Evolutionary conservation across 2,113 vertebrate genomes (phyloP).

Genomic region (Spermophilus dauricus): DNA sequence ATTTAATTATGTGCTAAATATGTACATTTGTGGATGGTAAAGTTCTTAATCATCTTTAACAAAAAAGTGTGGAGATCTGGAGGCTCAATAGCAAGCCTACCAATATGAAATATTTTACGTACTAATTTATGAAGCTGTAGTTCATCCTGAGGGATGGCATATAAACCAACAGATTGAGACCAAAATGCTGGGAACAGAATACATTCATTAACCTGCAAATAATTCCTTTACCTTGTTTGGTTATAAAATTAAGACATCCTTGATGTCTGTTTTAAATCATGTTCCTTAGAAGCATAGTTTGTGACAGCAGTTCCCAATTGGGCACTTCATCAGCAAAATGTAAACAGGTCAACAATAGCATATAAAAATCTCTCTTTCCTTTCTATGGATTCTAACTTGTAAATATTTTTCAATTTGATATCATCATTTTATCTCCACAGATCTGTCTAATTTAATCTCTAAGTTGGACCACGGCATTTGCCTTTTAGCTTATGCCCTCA

Average conservation of each 20-base stretch:
- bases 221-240: background rate
- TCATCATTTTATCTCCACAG: background rate
- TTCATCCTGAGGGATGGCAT: background rate
- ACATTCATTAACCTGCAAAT: background rate
- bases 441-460: background rate
- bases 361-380: background rate
- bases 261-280: background rate
- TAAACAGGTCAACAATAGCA: fast-evolving
- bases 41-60: constrained; percentile 3
- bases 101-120: background rate
- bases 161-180: background rate
- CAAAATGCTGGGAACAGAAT: background rate
- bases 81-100: background rate
- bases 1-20: background rate
- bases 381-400: too few relatives aligned
- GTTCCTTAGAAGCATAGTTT: background rate
- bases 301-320: background rate
- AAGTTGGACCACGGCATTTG: fast-evolving
- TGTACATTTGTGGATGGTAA: background rate
- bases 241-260: background rate
- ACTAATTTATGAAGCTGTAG: background rate
- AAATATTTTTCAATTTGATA: background rate
- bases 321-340: background rate
- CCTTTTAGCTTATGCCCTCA: background rate
- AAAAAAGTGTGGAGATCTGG: background rate